Evolutionary conservation across 2,113 vertebrate genomes (phyloP).

Genomic region (Anarrhichthys ocellatus): DNA sequence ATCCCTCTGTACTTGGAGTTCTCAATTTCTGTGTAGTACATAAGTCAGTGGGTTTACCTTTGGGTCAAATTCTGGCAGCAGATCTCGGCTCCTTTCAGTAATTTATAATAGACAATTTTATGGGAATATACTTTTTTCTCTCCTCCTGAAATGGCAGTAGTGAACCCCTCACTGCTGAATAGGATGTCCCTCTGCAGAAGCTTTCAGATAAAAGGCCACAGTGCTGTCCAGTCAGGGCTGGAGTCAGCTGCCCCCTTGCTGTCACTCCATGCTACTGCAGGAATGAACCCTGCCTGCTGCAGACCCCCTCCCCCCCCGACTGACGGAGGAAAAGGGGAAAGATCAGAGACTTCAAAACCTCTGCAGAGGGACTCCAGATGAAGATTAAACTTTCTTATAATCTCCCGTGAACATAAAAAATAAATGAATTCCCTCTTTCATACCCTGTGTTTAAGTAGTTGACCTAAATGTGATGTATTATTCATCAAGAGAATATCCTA

Average conservation of each 20-base stretch:
- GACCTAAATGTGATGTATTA: conserved; percentile 43
- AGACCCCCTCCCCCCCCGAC: background rate
- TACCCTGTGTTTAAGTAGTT: conserved; percentile 25
- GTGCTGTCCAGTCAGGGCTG: conserved; percentile 13
- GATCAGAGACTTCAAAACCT: conserved; percentile 5
- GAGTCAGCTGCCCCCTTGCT: conserved; percentile 59
- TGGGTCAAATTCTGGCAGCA: background rate
- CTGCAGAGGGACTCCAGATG: background rate
- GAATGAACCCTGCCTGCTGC: background rate
- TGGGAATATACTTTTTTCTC: background rate
- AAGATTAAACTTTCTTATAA: conserved; percentile 18
- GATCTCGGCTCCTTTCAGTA: background rate
- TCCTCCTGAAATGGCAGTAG: background rate
- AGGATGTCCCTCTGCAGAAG: background rate
- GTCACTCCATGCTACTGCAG: conserved; percentile 18
- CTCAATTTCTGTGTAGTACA: background rate
- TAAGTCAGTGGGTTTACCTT: background rate
- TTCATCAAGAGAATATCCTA: conserved; percentile 23
- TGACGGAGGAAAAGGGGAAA: background rate
- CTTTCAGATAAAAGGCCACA: background rate
- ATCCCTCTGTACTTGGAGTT: background rate
- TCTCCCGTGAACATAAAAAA: conserved; percentile 26
- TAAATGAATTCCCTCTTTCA: conserved; percentile 4
- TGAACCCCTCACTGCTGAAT: background rate
- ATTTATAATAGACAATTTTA: background rate